Evolutionary conservation across 2,113 vertebrate species (phyloP).

Genomic region (Aptenodytes patagonicus): DNA sequence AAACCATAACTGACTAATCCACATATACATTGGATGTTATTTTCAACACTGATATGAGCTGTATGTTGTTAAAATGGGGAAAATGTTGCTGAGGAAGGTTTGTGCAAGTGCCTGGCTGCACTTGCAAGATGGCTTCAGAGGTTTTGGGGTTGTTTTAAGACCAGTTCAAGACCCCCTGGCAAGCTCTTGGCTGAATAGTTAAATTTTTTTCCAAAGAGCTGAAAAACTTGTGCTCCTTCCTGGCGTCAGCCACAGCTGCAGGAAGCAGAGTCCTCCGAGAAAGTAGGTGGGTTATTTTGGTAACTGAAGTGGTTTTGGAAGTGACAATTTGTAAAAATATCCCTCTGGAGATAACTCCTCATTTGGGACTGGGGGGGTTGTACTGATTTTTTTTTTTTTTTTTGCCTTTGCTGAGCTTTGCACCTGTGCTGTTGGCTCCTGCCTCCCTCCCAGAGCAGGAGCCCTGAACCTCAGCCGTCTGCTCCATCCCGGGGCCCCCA

Average conservation of each 20-base stretch:
- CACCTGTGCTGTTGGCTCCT: neutral
- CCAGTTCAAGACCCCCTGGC: neutral
- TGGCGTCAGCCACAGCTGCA: neutral
- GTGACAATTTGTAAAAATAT: neutral
- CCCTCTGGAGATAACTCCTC: neutral
- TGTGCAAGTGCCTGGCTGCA: neutral
- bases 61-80: neutral
- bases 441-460: accelerated
- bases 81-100: neutral
- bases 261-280: neutral
- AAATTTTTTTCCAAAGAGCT: neutral
- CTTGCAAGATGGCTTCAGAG: neutral
- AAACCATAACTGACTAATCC: neutral
- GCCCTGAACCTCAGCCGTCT: accelerated
- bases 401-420: neutral
- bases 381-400: neutral
- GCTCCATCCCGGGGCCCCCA: accelerated
- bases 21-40: accelerated
- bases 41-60: neutral
- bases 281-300: neutral
- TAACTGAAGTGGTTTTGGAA: neutral
- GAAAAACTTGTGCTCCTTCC: neutral
- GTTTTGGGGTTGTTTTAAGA: neutral
- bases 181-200: neutral
- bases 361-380: neutral